Evolutionary conservation across 1,140 invertebrate species (phyloP), one percentile per base, ranked within the genome.

Genomic region (Megalonaias nervosa): DNA sequence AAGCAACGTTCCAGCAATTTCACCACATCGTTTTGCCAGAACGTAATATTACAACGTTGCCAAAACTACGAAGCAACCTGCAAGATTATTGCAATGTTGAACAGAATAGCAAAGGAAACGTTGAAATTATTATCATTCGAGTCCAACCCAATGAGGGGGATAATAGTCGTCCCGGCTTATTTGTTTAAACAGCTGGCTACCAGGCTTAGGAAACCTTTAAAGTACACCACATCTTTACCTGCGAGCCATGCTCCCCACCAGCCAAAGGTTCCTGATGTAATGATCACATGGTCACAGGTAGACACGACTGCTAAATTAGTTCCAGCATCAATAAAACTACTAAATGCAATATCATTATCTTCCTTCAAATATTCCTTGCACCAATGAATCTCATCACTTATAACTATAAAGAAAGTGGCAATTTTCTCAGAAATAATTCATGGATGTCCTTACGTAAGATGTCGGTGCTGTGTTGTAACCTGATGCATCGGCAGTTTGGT

Each of bases 161-260:
- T 79, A 83, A 75, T 82, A 86, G 74, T 83, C 79, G 11, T 76
- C 57, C 26, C 23, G 67, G 15, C 59, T 58, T 65, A 83, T 83
- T 6, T 59, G 62, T 59, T 71, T 69, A 15, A 71, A 56, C 12
- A 85, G 72, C 17, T 73, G 58, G 1, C 80, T 70, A 9, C 76
- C 81, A 11, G 71, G 71, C 38, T 56, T 67, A 0, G 83, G 79
- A 67, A 86, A 23, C 83, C 72, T 16, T 79, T 75, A 69, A 83
- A 88, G 67, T 87, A 88, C 14, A 88, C 62, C 15, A 77, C 80
- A 16, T 77, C 62, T 19, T 87, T 87, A 21, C 83, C 82, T 6
- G 83, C 77, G 21, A 88, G 74, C 72, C 77, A 88, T 0, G 82
- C 88, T 15, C 73, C 82, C 88, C 86, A 89, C 85, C 86, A 88